phyloP scores from a whole-genome alignment of 2,797 vertebrate genomes.

The Poecile montanus region DNA sequence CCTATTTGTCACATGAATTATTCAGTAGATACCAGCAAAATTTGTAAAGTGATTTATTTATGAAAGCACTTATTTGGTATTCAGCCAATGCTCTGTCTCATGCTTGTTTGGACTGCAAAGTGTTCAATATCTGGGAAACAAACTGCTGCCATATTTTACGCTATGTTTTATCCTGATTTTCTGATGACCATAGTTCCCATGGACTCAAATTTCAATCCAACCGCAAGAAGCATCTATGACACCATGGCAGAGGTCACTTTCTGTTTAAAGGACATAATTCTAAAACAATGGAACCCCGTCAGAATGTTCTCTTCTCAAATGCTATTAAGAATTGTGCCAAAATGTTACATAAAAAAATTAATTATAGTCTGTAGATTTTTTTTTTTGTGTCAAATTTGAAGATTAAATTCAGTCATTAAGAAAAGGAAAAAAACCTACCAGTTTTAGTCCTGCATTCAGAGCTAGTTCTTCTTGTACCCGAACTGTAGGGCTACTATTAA shows the following conservation, averaged over 20 bases:
- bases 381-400: not conserved
- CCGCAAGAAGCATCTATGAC: not conserved
- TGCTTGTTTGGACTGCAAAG: slow-evolving; percentile 11
- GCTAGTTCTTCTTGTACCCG: not conserved
- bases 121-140: not conserved
- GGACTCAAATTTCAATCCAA: not conserved
- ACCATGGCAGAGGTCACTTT: not conserved
- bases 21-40: not conserved
- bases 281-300: not conserved
- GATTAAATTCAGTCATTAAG: not conserved
- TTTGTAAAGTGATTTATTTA: slow-evolving; percentile 39
- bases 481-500: not conserved
- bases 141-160: not conserved
- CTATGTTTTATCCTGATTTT: not conserved
- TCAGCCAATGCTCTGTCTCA: not conserved
- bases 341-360: not conserved
- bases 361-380: not conserved
- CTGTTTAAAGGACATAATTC: not conserved
- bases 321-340: not conserved
- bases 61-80: not conserved
- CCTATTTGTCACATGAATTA: not conserved
- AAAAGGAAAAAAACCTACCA: not conserved
- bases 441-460: not conserved
- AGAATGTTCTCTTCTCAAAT: not conserved
- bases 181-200: not conserved